Evolutionary conservation across 2,113 vertebrate genomes (phyloP), one percentile per base, ranked within the genome.

Genomic region (Numenius arquata): DNA sequence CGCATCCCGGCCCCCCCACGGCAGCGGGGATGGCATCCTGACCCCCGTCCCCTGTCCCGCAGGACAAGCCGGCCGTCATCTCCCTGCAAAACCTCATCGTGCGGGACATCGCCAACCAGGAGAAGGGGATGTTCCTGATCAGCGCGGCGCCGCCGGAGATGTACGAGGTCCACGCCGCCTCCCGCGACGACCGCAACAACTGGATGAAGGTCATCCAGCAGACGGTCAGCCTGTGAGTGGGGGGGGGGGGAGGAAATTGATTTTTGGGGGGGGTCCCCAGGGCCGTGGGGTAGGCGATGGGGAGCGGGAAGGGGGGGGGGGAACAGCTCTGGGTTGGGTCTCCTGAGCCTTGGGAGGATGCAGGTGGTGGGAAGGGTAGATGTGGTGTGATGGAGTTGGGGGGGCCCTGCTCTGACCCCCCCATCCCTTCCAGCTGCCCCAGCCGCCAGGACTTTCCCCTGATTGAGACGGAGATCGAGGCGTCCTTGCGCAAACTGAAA

Each of bases 31-130:
- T 2, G 12, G 4, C 12, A 0, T 8, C 12, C 14, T 12, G 2
- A 29, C 2, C 10, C 10, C 4, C 5, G 2, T 14, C 15, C 34
- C 7, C 1, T 5, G 3, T 5, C 68, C 34, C 23, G 2, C 95
- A 99, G 99, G 99, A 99, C 95, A 99, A 99, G 70, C 98, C 99
- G 0, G 97, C 99, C 0, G 98, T 99, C 41, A 97, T 99, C 30
- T 99, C 99, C 11, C 98, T 99, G 85, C 98, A 99, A 95, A 99
- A 99, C 93, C 96, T 99, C 22, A 98, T 99, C 4, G 98, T 99
- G 9, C 96, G 99, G 50, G 99, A 99, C 83, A 99, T 99, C 16
- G 99, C 99, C 93, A 99, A 99, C 97, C 99, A 99, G 97, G 99
- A 99, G 89, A 98, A 99, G 89, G 99, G 99, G 22, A 98, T 99